Percentiles rank a stretch among this genome's conserved stretches.
These are phyloP conservation scores for Itoplectis maculator DNA, from an alignment of 2,888 invertebrate genomes.

Conservation along the genomic window DNA sequence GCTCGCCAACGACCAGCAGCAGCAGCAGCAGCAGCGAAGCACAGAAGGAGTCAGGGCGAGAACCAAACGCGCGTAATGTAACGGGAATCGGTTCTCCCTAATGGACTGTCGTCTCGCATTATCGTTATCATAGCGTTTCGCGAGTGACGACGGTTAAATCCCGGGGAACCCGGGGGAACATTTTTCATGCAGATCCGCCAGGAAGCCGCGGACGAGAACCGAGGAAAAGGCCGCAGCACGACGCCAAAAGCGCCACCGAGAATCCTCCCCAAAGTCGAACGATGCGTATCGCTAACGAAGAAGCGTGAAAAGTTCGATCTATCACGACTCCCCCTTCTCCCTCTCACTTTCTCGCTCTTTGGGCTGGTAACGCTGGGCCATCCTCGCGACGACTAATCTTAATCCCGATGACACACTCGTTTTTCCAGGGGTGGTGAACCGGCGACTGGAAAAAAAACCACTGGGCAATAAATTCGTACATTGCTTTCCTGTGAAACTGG, in stretches of 20 bases:
- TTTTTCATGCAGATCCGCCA: constrained; percentile 73
- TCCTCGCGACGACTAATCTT: constrained; percentile 52
- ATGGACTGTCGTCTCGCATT: constrained; percentile 78
- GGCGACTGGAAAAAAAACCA: background rate
- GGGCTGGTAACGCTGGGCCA: background rate
- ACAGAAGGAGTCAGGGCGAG: constrained; percentile 47
- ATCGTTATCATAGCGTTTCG: constrained; percentile 77
- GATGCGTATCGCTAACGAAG: constrained; percentile 67
- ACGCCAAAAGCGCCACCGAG: constrained; percentile 37
- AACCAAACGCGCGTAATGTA: constrained; percentile 50
- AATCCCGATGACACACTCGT: constrained; percentile 60
- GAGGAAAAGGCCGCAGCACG: constrained; percentile 12
- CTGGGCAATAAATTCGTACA: constrained; percentile 8
- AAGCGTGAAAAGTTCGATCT: constrained; percentile 64
- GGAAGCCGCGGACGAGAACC: constrained; percentile 42
- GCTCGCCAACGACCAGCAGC: constrained; percentile 49
- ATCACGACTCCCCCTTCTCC: constrained; percentile 38
- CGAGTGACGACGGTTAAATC: constrained; percentile 78
- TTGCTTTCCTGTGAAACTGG: background rate
- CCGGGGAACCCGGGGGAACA: constrained; percentile 70
- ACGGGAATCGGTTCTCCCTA: constrained; percentile 70
- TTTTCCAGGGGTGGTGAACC: constrained; percentile 9
- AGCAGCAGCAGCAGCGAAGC: constrained; percentile 42
- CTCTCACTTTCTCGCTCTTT: background rate
- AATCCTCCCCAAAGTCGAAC: constrained; percentile 55